Conservation (phyloP, 2,888 invertebrate species). For the Blera fallax region DNA sequence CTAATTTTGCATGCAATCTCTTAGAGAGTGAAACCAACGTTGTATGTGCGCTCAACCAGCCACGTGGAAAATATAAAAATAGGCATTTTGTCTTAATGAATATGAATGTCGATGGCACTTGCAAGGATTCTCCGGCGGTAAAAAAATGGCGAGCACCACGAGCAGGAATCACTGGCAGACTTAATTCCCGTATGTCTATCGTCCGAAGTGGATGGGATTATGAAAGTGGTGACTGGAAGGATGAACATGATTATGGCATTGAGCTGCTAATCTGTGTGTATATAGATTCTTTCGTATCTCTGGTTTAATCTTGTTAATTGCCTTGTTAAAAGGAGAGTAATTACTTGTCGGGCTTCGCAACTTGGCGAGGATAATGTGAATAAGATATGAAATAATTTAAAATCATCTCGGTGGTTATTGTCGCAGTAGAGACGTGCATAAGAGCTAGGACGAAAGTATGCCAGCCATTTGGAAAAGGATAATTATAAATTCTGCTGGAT, state of each 20-base stretch:
- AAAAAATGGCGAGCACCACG: not conserved
- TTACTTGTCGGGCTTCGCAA: conserved; percentile 52
- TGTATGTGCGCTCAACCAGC: conserved; percentile 36
- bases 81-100: conserved; percentile 56
- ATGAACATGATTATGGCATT: conserved; percentile 48
- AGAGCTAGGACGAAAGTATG: not conserved
- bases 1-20: conserved; percentile 51
- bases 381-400: conserved; percentile 22
- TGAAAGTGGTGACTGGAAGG: conserved; percentile 25
- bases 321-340: conserved; percentile 55
- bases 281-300: conserved; percentile 17
- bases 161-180: not conserved
- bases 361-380: not conserved
- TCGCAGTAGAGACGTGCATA: not conserved
- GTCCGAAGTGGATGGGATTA: conserved; percentile 37
- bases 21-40: conserved; percentile 23
- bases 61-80: conserved; percentile 57
- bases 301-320: conserved; percentile 66
- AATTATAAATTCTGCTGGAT: not conserved
- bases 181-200: conserved; percentile 22
- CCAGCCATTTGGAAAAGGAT: not conserved
- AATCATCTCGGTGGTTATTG: conserved; percentile 6
- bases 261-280: conserved; percentile 41
- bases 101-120: conserved; percentile 64
- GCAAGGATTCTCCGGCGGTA: conserved; percentile 40